Percentiles rank a stretch among this genome's conserved stretches.
Conservation (phyloP, 2,113 vertebrate species). For the Peromyscus leucopus region DNA sequence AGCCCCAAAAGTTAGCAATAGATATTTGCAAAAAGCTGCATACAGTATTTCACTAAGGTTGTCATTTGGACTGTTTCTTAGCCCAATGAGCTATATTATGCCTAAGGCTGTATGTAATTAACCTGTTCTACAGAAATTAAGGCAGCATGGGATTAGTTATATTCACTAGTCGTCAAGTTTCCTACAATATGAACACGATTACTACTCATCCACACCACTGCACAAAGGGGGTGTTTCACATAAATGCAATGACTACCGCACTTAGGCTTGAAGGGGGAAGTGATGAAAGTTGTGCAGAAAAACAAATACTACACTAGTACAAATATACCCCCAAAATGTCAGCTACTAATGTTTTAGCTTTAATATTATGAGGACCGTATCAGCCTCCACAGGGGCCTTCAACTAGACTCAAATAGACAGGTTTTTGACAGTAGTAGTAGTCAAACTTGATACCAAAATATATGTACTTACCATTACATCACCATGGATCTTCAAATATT, state of each 20-base stretch:
- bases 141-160: neutral
- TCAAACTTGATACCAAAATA: neutral
- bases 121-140: neutral
- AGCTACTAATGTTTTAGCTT: neutral
- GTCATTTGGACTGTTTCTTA: neutral
- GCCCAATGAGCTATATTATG: neutral
- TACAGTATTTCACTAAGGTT: neutral
- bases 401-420: neutral
- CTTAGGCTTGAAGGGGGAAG: neutral
- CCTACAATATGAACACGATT: neutral
- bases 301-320: neutral
- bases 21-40: neutral
- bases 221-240: neutral
- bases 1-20: neutral
- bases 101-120: neutral
- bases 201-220: neutral
- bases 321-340: neutral
- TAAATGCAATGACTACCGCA: neutral
- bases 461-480: neutral
- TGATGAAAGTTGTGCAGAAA: neutral
- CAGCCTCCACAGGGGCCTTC: neutral
- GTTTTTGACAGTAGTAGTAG: neutral
- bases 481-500: neutral
- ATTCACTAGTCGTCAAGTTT: constrained; percentile 5
- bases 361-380: neutral